These are phyloP conservation scores for Julus scandinavius DNA, from an alignment of 2,888 invertebrate genomes.

Conservation along the genomic window DNA sequence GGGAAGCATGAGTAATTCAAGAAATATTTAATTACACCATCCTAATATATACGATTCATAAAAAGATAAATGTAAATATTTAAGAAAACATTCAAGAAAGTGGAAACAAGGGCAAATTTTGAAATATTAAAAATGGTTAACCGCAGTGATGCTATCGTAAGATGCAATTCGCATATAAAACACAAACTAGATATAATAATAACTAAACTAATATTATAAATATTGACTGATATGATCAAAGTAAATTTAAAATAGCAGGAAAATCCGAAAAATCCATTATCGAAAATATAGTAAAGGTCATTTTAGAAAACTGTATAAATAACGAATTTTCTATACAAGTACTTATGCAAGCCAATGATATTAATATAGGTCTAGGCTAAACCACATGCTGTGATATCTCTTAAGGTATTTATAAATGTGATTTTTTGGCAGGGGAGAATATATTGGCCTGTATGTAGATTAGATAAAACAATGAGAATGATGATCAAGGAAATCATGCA, in stretches of 20 bases:
- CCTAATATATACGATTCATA: too few relatives aligned
- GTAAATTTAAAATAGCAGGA: neutral
- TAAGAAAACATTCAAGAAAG: too few relatives aligned
- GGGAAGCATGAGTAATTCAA: too few relatives aligned
- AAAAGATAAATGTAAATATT: too few relatives aligned
- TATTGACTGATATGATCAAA: too few relatives aligned
- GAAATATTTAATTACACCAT: too few relatives aligned
- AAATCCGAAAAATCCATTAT: neutral
- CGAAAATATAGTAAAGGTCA: neutral
- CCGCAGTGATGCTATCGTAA: too few relatives aligned
- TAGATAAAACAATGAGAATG: neutral
- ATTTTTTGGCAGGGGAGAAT: neutral
- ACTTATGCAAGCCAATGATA: neutral
- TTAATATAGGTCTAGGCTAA: constrained; percentile 9
- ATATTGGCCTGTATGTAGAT: neutral
- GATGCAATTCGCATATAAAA: too few relatives aligned
- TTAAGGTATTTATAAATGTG: neutral
- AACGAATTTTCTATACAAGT: neutral
- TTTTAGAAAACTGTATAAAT: neutral
- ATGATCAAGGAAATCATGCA: neutral
- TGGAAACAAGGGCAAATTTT: too few relatives aligned
- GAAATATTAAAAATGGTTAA: too few relatives aligned
- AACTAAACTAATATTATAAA: too few relatives aligned
- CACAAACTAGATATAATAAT: too few relatives aligned
- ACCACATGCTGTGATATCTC: neutral